Conservation (phyloP, 2,797 vertebrate genomes). For the Hyperoplus lanceolatus region DNA sequence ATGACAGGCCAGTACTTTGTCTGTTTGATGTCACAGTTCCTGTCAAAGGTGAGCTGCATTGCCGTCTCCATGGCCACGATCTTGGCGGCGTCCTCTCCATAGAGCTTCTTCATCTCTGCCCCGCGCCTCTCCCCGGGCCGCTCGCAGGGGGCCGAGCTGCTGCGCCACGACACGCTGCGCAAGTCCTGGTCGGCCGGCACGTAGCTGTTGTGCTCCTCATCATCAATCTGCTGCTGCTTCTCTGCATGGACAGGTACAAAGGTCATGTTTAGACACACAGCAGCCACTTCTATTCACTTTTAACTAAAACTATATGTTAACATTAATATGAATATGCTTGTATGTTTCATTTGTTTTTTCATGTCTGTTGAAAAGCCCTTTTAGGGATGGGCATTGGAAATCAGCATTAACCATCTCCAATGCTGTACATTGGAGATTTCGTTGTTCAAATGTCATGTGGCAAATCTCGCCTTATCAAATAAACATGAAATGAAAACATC, state of each 20-base stretch:
- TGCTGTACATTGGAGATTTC: too few species aligned
- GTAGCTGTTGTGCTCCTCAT: slow-evolving; percentile 79
- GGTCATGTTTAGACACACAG: background rate
- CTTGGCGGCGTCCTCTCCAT: slow-evolving; percentile 89
- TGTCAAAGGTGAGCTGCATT: slow-evolving; percentile 88
- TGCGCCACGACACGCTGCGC: slow-evolving; percentile 68
- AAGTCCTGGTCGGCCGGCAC: slow-evolving; percentile 91
- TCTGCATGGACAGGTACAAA: slow-evolving; percentile 76
- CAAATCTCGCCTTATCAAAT: too few species aligned
- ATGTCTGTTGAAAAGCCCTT: too few species aligned
- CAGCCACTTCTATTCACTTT: background rate
- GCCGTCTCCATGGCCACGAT: slow-evolving; percentile 94
- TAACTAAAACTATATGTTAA: background rate
- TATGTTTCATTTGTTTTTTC: too few species aligned
- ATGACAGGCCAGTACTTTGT: slow-evolving; percentile 98
- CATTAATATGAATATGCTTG: too few species aligned
- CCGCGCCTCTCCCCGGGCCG: slow-evolving; percentile 89
- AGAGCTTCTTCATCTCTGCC: slow-evolving; percentile 93
- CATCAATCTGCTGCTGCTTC: slow-evolving; percentile 93
- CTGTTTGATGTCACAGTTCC: slow-evolving; percentile 93
- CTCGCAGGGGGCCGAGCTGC: slow-evolving; percentile 84
- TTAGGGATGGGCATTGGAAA: too few species aligned
- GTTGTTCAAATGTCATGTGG: too few species aligned
- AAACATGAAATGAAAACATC: background rate
- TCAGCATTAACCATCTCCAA: too few species aligned